These are phyloP conservation scores for Hirudinaria manillensis DNA, from an alignment of 2,888 invertebrate species.

Conservation along the genomic window DNA sequence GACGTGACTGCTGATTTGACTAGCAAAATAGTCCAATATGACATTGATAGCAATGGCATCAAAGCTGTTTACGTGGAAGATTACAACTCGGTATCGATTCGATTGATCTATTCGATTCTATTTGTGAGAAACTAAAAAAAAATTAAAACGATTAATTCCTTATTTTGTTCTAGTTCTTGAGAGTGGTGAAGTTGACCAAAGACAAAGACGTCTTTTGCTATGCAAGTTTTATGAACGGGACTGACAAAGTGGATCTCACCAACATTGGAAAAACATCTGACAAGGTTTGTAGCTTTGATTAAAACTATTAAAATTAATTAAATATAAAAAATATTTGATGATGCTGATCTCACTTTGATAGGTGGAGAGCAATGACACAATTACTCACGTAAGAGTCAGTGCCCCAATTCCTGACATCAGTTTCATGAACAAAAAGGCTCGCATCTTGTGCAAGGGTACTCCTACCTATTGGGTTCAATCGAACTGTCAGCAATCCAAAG, in stretches of 20 bases:
- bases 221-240: too few relatives aligned
- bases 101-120: neutral
- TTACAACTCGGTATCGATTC: constrained; percentile 8
- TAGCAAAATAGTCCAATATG: neutral
- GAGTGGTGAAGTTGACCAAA: too few relatives aligned
- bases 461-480: neutral
- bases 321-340: too few relatives aligned
- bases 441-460: neutral
- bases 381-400: neutral
- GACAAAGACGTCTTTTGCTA: too few relatives aligned
- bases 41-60: neutral
- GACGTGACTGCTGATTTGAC: neutral
- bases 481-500: neutral
- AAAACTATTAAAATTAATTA: too few relatives aligned
- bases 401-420: constrained; percentile 6
- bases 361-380: neutral
- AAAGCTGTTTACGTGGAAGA: neutral
- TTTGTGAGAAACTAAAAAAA: too few relatives aligned
- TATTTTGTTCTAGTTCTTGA: too few relatives aligned
- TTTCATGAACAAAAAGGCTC: constrained; percentile 14
- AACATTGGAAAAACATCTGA: too few relatives aligned
- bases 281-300: too few relatives aligned
- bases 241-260: too few relatives aligned
- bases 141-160: too few relatives aligned
- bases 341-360: neutral